A percentile compares a stretch with the other conserved stretches of the same genome.
Conservation (phyloP, 2,113 vertebrate species). For the Scytalopus superciliaris region DNA sequence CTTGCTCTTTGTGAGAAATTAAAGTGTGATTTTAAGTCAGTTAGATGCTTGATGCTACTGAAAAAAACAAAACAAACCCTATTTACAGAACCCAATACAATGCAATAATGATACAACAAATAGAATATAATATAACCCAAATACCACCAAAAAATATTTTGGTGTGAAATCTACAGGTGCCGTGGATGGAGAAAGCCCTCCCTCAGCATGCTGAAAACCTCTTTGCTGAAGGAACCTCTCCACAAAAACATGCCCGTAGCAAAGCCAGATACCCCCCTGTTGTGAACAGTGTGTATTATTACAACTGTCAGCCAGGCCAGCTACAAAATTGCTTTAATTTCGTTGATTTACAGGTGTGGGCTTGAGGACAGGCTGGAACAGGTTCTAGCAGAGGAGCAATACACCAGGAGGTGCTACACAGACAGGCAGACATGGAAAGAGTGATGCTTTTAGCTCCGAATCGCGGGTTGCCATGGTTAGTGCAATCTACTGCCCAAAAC, state of each 20-base stretch:
- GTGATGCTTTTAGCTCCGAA: background rate
- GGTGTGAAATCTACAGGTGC: background rate
- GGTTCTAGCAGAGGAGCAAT: background rate
- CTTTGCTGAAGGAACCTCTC: background rate
- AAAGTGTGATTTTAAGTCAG: background rate
- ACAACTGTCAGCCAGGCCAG: background rate
- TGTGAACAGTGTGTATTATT: background rate
- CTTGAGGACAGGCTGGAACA: background rate
- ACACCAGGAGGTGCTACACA: background rate
- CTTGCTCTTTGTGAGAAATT: background rate
- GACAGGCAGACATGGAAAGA: background rate
- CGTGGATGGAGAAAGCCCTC: background rate
- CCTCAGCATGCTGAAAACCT: background rate
- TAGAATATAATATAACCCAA: background rate
- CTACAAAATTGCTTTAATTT: background rate
- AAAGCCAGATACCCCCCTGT: fast-evolving
- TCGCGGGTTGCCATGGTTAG: background rate
- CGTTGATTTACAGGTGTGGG: background rate
- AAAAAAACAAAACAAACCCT: background rate
- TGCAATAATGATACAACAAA: background rate
- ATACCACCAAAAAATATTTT: background rate
- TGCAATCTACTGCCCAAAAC: background rate
- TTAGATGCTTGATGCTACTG: background rate
- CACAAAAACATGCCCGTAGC: background rate
- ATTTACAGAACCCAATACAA: background rate